These are phyloP conservation scores for Apantesis nais DNA, from an alignment of 2,888 invertebrate species.

Conservation along the genomic window DNA sequence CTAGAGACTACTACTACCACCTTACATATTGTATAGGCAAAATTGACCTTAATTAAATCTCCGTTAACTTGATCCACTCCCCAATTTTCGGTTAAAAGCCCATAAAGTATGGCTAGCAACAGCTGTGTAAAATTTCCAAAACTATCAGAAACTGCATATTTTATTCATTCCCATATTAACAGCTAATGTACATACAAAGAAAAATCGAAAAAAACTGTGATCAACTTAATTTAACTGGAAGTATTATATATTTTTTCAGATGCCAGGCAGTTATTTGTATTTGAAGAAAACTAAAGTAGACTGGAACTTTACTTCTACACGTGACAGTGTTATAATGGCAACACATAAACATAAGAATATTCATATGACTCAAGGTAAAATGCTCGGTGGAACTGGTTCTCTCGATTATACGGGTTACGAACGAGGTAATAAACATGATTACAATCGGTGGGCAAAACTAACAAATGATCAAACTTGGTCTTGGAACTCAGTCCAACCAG, in stretches of 20 bases:
- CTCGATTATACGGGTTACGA: neutral
- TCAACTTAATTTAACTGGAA: neutral
- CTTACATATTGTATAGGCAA: no score
- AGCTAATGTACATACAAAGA: neutral
- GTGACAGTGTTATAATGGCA: neutral
- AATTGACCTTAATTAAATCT: no score
- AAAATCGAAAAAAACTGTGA: no score
- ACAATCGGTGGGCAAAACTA: slow-evolving; percentile 9
- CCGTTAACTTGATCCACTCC: no score
- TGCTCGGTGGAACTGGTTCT: slow-evolving; percentile 13
- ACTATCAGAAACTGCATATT: no score
- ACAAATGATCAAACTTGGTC: slow-evolving; percentile 9
- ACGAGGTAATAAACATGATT: slow-evolving; percentile 7
- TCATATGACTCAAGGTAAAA: slow-evolving; percentile 10
- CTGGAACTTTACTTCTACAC: slow-evolving; percentile 8
- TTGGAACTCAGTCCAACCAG: neutral
- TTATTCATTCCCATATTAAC: no score
- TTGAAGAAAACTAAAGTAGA: slow-evolving; percentile 3
- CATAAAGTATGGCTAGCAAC: no score
- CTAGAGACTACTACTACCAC: no score
- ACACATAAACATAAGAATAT: neutral
- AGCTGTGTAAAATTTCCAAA: no score
- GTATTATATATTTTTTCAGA: neutral
- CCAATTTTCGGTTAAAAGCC: no score
- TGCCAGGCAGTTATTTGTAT: neutral